These are phyloP conservation scores for Macrobrachium rosenbergii DNA, from an alignment of 1,140 invertebrate species.

Conservation along the genomic window DNA sequence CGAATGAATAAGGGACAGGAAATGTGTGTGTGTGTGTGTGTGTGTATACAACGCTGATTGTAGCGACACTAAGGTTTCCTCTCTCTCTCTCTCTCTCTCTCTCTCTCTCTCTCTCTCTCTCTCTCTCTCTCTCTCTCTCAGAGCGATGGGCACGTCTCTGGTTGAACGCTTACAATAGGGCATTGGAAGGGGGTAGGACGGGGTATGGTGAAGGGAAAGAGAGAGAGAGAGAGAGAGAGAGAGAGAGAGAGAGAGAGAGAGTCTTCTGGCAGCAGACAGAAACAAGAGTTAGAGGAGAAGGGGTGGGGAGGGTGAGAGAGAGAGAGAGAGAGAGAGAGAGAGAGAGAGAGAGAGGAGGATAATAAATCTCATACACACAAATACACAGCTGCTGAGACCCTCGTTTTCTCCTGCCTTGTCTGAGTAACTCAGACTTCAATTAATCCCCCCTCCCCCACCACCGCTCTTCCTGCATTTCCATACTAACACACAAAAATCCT, in stretches of 20 bases:
- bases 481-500: no score
- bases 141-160: not conserved
- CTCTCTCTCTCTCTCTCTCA: not conserved
- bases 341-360: constrained; percentile 17
- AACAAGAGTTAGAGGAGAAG: not conserved
- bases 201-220: not conserved
- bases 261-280: not conserved
- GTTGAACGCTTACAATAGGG: not conserved
- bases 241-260: not conserved
- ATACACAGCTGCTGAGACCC: not conserved
- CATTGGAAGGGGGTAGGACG: not conserved
- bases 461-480: not conserved
- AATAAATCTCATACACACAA: not conserved
- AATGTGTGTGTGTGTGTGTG: no score
- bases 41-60: no score
- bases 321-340: constrained; percentile 14
- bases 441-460: not conserved
- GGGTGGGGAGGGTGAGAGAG: not conserved
- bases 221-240: not conserved
- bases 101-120: not conserved
- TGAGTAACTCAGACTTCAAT: not conserved
- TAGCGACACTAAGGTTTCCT: no score
- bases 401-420: not conserved
- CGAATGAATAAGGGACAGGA: no score
- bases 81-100: not conserved